Evolutionary conservation across 2,797 vertebrate genomes (phyloP), one percentile per base, ranked within the genome.

Genomic region (Lindbergichthys nudifrons): DNA sequence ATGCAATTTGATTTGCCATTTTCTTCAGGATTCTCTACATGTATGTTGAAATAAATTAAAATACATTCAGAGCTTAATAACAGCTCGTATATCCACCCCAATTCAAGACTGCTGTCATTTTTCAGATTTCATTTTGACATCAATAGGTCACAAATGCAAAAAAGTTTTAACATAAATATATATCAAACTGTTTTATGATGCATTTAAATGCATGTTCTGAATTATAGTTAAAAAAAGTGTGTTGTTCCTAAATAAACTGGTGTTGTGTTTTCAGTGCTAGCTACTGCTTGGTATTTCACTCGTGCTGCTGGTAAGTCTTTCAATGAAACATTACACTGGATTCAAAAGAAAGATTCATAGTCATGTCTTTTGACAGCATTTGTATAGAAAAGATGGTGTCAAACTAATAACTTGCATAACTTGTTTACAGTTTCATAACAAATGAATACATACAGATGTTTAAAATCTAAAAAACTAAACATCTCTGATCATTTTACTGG

Each of bases 201-300:
- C 2, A 12, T 21, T 60, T 23, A 46, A 5, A 62, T 47, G 3
- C 3, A 6, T 45, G 46, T 41, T 18, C 21, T 45, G 3, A 10
- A n/a, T n/a, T 14, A 14, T 13, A 48, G n/a, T 58, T 8, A 39
- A 57, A 10, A 36, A 1, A 41, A 41, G 30, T 3, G 32, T 9
- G 32, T 26, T 3, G 26, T 1, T 19, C 6, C 11, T 21, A 18
- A 36, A 36, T 36, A 36, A 61, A 8, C 2, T 12, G 52, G 43
- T 77, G 39, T 56, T 81, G 59, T 83, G 65, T 66, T 83, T 81
- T 41, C 81, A 92, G 89, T 91, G 64, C 84, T 91, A 72, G 86
- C 86, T 77, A 83, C 86, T 16, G 73, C 65, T 39, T 85, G 80
- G 64, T 80, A 5, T 7, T 67, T 88, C 56, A 71, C 80, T 36